Evolutionary conservation across 2,797 vertebrate genomes (phyloP).

Genomic region (Myotis planiceps): DNA sequence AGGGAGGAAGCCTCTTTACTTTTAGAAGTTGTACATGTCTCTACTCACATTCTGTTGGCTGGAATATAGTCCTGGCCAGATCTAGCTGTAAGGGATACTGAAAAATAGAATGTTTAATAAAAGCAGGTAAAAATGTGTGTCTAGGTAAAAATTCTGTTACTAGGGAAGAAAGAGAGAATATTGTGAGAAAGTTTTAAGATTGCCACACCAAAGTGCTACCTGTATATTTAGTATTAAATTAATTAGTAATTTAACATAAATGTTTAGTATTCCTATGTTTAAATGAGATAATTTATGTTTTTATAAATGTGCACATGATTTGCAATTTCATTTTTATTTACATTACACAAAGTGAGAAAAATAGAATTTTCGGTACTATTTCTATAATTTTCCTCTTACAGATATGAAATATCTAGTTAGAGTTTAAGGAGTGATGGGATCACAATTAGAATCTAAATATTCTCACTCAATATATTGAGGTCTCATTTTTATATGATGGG

Average conservation of each 20-base stretch:
- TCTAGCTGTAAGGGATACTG: background rate
- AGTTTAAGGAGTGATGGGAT: background rate
- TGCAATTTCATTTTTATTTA: slow-evolving; percentile 45
- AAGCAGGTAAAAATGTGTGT: background rate
- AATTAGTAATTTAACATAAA: background rate
- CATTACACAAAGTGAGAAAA: slow-evolving; percentile 36
- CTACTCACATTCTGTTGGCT: background rate
- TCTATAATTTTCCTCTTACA: slow-evolving; percentile 11
- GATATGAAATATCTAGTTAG: slow-evolving; percentile 35
- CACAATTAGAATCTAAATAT: slow-evolving; percentile 32
- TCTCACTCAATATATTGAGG: background rate
- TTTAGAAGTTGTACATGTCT: background rate
- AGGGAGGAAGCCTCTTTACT: background rate
- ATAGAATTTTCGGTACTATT: background rate
- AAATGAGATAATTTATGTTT: slow-evolving; percentile 4
- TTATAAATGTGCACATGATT: slow-evolving; percentile 15
- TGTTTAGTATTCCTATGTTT: slow-evolving; percentile 4
- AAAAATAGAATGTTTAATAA: background rate
- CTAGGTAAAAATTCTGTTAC: slow-evolving; percentile 19
- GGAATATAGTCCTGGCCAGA: background rate
- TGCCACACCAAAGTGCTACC: background rate
- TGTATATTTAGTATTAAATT: background rate
- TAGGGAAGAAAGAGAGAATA: background rate
- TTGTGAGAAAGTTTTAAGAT: slow-evolving; percentile 4
- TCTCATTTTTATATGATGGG: background rate